Evolutionary conservation across 2,888 invertebrate species (phyloP), one percentile per base, ranked within the genome.

Genomic region (Trachelus troglodyta): DNA sequence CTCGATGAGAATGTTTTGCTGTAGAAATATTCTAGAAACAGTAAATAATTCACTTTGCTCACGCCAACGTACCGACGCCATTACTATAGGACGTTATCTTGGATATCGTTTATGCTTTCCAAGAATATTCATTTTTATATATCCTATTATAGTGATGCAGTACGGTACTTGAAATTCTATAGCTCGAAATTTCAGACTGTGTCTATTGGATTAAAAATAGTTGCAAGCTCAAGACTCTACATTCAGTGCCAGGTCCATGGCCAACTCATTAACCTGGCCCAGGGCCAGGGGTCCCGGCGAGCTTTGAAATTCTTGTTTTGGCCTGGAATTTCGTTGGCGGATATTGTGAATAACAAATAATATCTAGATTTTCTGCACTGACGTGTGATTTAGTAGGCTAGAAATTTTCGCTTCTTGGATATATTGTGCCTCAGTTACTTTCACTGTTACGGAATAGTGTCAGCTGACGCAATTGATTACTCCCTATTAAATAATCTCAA

Each of bases 241-340:
- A 75, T 81, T 82, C 84, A 84, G 75, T 86, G 86, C 86, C 83
- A 85, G 81, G 85, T 85, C 82, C 87, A 85, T 74, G 84, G 84
- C 74, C 87, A 83, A 81, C 77, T 40, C 77, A 83, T 80, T 75
- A 69, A 77, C 31, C 81, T 85, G 85, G 86, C 80, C 75, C 79
- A 79, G 75, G 81, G 84, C 86, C 84, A 88, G 82, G 76, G 79
- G 75, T 15, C 33, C 31, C 31, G 71, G 71, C 71, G 71, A 71
- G 31, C 71, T 31, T 56, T 9, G 23, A 56, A 56, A 56, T 56
- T 56, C 71, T 31, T 31, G 34, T 33, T 71, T 71, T 23, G 71
- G 31, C 71, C 4, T 23, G 34, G 31, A 31, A 34, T 15, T 34
- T 71, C 12, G 4, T 71, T 31, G 71, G 31, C 15, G 71, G 31